phyloP scores from a whole-genome alignment of 2,797 vertebrate genomes.

The Mallotus villosus region DNA sequence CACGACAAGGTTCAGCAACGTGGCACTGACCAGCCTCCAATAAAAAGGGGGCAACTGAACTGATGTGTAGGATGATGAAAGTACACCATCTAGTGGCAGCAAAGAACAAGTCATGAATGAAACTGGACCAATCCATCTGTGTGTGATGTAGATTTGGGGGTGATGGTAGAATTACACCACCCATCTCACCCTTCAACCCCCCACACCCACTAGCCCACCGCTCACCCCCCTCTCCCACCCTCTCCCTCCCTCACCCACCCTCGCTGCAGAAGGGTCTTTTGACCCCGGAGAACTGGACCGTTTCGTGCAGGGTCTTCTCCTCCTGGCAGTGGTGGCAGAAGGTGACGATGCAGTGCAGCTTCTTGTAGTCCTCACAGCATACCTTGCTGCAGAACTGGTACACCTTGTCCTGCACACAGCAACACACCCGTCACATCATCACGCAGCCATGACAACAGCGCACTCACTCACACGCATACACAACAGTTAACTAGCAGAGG shows the following conservation, averaged over 20 bases:
- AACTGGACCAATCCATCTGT: not conserved
- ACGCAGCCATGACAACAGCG: too few relatives aligned
- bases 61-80: not conserved
- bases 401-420: slow-evolving; percentile 76
- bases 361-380: slow-evolving; percentile 98
- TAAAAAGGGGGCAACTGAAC: not conserved
- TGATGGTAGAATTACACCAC: too few relatives aligned
- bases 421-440: not conserved
- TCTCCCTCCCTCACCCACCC: slow-evolving; percentile 74
- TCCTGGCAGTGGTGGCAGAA: slow-evolving; percentile 98
- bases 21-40: not conserved
- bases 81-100: slow-evolving; percentile 26
- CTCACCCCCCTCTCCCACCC: too few relatives aligned
- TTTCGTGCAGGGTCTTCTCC: slow-evolving; percentile 96
- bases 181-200: too few relatives aligned
- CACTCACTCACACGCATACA: not conserved
- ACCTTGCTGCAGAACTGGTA: slow-evolving; percentile 96
- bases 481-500: not conserved
- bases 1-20: not conserved
- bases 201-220: too few relatives aligned
- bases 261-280: slow-evolving; percentile 98
- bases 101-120: not conserved
- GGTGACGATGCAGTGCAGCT: slow-evolving; percentile 96
- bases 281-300: slow-evolving; percentile 94
- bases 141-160: not conserved